These are phyloP conservation scores for Myrmecophaga tridactyla DNA, from an alignment of 2,113 vertebrate genomes.

Conservation along the genomic window DNA sequence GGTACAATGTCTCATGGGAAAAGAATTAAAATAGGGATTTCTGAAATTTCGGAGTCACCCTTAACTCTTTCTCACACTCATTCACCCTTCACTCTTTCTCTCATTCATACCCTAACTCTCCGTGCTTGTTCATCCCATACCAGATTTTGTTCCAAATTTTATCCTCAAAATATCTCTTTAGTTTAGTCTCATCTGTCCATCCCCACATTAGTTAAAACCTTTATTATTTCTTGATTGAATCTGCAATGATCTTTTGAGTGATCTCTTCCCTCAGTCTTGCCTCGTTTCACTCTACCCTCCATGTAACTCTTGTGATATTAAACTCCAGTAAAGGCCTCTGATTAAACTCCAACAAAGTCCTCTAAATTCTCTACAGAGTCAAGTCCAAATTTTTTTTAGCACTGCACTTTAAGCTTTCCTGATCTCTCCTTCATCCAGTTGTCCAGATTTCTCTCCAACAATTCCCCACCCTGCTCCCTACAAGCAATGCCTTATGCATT, in stretches of 20 bases:
- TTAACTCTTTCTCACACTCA: neutral
- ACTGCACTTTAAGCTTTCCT: neutral
- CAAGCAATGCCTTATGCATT: neutral
- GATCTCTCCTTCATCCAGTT: neutral
- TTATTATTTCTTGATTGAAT: neutral
- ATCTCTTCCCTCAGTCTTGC: neutral
- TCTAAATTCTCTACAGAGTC: neutral
- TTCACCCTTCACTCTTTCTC: neutral
- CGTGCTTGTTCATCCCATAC: neutral
- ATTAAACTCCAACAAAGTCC: conserved; percentile 1
- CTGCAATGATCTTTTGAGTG: neutral
- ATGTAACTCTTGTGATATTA: neutral
- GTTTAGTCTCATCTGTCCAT: neutral
- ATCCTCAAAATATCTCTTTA: neutral
- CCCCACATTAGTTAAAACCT: neutral
- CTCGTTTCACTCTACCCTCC: neutral
- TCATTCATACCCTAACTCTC: neutral
- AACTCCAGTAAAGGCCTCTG: neutral
- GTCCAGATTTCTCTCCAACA: neutral
- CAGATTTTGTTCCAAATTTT: neutral
- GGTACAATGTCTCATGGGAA: neutral
- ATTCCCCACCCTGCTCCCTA: neutral
- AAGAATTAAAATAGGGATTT: neutral
- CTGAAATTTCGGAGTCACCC: neutral
- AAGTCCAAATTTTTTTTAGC: conserved; percentile 33